A percentile compares a stretch with the other conserved stretches of the same genome.
Conservation (phyloP, 2,113 vertebrate genomes). For the Cephalopterus ornatus region DNA sequence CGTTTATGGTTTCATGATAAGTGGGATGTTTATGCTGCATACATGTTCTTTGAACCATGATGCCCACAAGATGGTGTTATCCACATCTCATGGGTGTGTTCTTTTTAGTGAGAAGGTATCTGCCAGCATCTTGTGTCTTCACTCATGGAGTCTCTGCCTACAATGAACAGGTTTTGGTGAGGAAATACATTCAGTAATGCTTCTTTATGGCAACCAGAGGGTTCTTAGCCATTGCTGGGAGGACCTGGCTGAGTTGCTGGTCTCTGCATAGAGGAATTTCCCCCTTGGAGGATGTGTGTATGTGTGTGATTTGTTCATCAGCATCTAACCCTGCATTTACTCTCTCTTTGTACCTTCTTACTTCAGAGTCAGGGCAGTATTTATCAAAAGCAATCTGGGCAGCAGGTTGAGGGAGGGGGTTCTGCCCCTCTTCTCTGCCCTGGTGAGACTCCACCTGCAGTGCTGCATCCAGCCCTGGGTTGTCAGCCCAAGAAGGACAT, state of each 20-base stretch:
- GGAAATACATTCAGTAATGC: not conserved
- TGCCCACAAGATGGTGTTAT: not conserved
- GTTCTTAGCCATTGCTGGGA: not conserved
- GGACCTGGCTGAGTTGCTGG: not conserved
- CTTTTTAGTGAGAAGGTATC: not conserved
- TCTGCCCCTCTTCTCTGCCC: not conserved
- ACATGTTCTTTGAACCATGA: rapidly evolving
- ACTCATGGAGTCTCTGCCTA: not conserved
- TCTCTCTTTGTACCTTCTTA: not conserved
- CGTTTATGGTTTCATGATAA: not conserved
- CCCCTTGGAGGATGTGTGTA: not conserved
- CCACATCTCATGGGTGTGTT: rapidly evolving
- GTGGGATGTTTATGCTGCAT: not conserved
- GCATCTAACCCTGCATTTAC: not conserved
- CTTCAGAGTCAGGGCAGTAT: not conserved
- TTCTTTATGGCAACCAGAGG: not conserved
- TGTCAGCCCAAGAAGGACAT: not conserved
- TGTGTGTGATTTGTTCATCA: not conserved
- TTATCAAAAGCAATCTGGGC: not conserved
- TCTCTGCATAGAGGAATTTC: not conserved
- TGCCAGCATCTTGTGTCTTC: not conserved
- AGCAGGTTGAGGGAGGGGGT: not conserved
- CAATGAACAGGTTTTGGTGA: not conserved
- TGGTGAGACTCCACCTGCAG: not conserved
- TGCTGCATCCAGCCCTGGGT: not conserved